Conservation (phyloP, 2,888 invertebrate species). For the Pseudococcus longispinus region DNA sequence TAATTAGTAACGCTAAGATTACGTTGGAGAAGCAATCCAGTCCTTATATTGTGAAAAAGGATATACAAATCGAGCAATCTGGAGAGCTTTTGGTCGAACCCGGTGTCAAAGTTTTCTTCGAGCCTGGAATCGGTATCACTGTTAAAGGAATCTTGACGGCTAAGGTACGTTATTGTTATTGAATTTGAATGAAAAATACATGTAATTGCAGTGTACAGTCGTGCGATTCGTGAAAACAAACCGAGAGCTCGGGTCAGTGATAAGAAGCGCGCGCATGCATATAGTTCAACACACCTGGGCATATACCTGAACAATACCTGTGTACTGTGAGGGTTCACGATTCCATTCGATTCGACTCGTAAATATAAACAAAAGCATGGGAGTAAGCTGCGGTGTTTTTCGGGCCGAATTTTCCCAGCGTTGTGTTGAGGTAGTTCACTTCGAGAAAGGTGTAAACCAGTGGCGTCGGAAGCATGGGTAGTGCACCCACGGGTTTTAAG, state of each 20-base stretch:
- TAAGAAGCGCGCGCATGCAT: conserved; percentile 24
- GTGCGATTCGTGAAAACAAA: not conserved
- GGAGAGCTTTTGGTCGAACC: conserved; percentile 86
- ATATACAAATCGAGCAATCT: conserved; percentile 78
- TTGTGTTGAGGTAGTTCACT: not conserved
- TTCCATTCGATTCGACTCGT: not conserved
- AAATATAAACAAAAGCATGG: not conserved
- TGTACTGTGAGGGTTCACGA: not conserved
- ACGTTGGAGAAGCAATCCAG: conserved; percentile 63
- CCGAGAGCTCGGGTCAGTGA: not conserved
- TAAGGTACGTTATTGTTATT: conserved; percentile 71
- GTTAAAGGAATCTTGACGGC: conserved; percentile 88
- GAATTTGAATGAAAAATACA: not conserved
- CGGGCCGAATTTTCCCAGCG: not conserved
- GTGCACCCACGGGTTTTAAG: too few species aligned
- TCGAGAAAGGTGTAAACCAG: too few species aligned
- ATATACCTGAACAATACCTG: not conserved
- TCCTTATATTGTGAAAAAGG: conserved; percentile 80
- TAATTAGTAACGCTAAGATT: conserved; percentile 3
- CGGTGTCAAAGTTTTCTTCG: conserved; percentile 88
- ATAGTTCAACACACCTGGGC: not conserved
- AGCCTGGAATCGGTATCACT: conserved; percentile 91
- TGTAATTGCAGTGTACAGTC: not conserved
- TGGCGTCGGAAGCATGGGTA: too few species aligned
- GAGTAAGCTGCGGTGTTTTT: not conserved